Evolutionary conservation across 2,113 vertebrate species (phyloP).

Genomic region (Proteles cristata): DNA sequence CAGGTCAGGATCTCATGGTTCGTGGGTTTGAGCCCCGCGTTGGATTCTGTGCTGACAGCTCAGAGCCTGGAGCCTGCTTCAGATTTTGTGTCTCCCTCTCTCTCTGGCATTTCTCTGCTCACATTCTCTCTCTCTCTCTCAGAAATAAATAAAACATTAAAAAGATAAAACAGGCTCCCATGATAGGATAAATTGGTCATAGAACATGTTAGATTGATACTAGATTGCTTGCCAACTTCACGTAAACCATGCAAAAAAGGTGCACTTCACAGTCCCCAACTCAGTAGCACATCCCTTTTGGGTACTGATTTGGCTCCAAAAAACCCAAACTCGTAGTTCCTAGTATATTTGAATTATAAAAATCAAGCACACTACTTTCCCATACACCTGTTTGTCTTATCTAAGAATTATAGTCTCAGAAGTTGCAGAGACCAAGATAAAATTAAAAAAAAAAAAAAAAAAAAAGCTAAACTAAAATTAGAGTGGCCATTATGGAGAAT

Average conservation of each 20-base stretch:
- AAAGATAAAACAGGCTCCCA: not conserved
- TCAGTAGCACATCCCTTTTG: not conserved
- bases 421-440: not conserved
- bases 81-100: no score
- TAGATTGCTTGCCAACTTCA: not conserved
- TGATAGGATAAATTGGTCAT: not conserved
- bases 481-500: not conserved
- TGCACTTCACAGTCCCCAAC: not conserved
- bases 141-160: no score
- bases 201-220: not conserved
- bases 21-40: no score
- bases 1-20: no score
- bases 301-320: not conserved
- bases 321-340: not conserved
- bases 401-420: not conserved
- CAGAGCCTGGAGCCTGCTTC: no score
- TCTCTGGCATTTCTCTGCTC: no score
- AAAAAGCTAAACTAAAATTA: not conserved
- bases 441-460: not conserved
- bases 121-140: no score
- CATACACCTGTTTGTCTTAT: not conserved
- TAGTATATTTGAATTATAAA: not conserved
- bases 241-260: not conserved
- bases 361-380: not conserved
- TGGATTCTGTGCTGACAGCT: no score